Percentiles rank a stretch among this genome's conserved stretches.
Conservation (phyloP, 2,888 invertebrate species). For the Drosophila birchii region DNA sequence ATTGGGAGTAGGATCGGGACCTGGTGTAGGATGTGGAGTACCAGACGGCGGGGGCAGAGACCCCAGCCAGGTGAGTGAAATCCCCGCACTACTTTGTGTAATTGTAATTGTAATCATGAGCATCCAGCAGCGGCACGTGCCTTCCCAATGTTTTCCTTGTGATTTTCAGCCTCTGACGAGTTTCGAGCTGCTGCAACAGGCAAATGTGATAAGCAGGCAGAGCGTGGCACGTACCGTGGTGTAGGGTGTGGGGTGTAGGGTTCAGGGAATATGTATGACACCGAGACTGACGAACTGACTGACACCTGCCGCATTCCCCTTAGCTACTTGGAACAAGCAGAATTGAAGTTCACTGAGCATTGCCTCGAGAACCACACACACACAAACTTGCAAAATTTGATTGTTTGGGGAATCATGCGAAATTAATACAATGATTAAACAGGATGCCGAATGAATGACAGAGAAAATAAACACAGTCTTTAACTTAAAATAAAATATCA, state of each 20-base stretch:
- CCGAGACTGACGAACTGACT: slow-evolving; percentile 15
- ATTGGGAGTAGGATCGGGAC: slow-evolving; percentile 5
- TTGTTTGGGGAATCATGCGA: slow-evolving; percentile 4
- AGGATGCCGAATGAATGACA: background rate
- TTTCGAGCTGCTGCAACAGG: slow-evolving; percentile 52
- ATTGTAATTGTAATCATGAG: slow-evolving; percentile 66
- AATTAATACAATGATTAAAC: slow-evolving; percentile 12
- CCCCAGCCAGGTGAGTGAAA: slow-evolving; percentile 67
- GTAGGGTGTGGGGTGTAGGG: background rate
- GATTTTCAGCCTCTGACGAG: background rate
- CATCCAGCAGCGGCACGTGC: slow-evolving; percentile 58
- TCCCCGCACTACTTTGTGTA: slow-evolving; percentile 43
- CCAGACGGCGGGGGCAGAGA: slow-evolving; percentile 32
- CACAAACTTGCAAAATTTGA: slow-evolving; percentile 17
- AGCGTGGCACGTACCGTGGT: slow-evolving; percentile 63
- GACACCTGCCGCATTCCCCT: slow-evolving; percentile 37
- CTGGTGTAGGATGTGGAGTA: background rate
- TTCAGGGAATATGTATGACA: background rate
- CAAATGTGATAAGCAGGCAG: slow-evolving; percentile 69
- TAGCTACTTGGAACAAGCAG: background rate
- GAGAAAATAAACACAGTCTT: background rate
- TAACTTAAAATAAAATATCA: background rate
- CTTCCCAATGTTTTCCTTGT: slow-evolving; percentile 2
- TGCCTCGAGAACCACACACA: slow-evolving; percentile 1
- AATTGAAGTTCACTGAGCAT: slow-evolving; percentile 23